Evolutionary conservation across 1,140 invertebrate genomes (phyloP).

Genomic region (Cotesia glomerata): DNA sequence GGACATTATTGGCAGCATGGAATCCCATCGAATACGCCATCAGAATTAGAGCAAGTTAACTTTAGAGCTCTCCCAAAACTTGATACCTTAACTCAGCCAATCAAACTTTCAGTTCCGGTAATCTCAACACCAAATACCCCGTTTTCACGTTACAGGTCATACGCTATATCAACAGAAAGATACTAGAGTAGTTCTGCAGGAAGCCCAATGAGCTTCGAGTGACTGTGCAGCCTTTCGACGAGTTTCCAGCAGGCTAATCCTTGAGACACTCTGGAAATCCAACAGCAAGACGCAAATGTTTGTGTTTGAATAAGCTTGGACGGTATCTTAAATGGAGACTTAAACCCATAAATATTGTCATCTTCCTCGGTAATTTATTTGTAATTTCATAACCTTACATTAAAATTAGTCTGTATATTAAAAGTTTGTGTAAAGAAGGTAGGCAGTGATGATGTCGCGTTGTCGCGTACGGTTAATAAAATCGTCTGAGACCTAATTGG

Average conservation of each 20-base stretch:
- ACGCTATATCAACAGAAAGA: slow-evolving; percentile 13
- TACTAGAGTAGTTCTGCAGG: background rate
- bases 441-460: background rate
- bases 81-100: slow-evolving; percentile 59
- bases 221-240: slow-evolving; percentile 45
- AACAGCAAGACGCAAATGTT: background rate
- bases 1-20: slow-evolving; percentile 2
- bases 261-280: background rate
- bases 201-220: background rate
- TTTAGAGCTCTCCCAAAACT: slow-evolving; percentile 49
- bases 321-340: background rate
- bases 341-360: background rate
- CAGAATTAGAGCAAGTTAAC: slow-evolving; percentile 43
- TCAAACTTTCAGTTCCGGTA: slow-evolving; percentile 60
- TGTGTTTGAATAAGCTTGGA: background rate
- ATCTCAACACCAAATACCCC: slow-evolving; percentile 55
- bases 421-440: too few relatives aligned
- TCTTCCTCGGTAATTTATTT: background rate
- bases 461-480: slow-evolving; percentile 24
- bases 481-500: slow-evolving; percentile 41
- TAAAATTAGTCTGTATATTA: too few relatives aligned
- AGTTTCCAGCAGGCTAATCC: slow-evolving; percentile 47
- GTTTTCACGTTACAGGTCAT: slow-evolving; percentile 53
- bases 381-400: background rate
- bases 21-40: slow-evolving; percentile 18